Base-by-base conservation (phyloP, 1,140 invertebrate species). In the Artemia franciscana region DNA sequence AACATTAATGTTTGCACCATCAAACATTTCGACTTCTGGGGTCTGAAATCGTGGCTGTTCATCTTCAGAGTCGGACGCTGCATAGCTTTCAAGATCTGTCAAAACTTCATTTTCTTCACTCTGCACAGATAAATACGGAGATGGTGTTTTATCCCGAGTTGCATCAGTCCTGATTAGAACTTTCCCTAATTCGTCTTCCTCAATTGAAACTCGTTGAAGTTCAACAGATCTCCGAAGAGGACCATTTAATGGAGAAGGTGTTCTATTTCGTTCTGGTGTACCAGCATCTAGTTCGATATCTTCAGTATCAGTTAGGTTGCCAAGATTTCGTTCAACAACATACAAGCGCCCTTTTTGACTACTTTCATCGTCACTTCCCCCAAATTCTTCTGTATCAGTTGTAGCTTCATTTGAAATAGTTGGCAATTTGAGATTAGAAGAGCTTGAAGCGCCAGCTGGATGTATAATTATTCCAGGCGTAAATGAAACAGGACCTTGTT, bases 21-120 rank as follows among this genome's bases (percentile, higher is more conserved):
- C 39, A 21, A 62, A 61, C 51, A 64, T 62, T 15, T 64, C 60
- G n/a, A 64, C 58, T 12, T 64, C 63, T 27, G 63, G 66, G 26
- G 65, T 67, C 26, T 60, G 25, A 3, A 30, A 57, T 57, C 60
- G 28, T 24, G 27, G 27, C 9, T 12, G 21, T 4, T 62, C 61
- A 26, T 66, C 59, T 39, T 27, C 58, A 26, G 73, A 72, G 18
- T 76, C 73, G 4, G 71, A 72, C n/a, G 61, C 28, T 25, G 24
- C 61, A 30, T 73, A 69, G 59, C 75, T 73, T 68, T 77, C 76
- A 5, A 71, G 68, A 66, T 77, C 75, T 21, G 76, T 76, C 21
- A 68, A 57, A 63, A 64, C 65, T 9, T 67, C 69, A 27, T 70
- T 66, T 62, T 73, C 70, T 62, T 71, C 68, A 4, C 71, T 61